A percentile compares a stretch with the other conserved stretches of the same genome.
Conservation (phyloP, 1,140 invertebrate species). For the Thalassaphorura encarpata region DNA sequence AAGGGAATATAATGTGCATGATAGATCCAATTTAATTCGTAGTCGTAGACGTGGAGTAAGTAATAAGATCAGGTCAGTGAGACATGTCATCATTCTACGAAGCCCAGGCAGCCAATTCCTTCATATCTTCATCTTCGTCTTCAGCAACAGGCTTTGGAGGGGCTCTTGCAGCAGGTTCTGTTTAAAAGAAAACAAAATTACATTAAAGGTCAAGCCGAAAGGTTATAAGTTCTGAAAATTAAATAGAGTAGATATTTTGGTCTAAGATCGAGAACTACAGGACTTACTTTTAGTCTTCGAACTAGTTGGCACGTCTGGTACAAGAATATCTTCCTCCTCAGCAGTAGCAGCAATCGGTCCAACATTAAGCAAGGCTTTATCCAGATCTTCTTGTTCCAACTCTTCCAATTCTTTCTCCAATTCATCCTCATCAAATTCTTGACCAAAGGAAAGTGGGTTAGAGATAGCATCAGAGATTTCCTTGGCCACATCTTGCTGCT, state of each 20-base stretch:
- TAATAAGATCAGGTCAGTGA: too few species aligned
- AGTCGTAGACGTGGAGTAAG: too few species aligned
- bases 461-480: conserved; percentile 98
- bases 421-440: conserved; percentile 46
- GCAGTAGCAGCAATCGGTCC: conserved; percentile 34
- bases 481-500: conserved; percentile 95
- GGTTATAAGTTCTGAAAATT: too few species aligned
- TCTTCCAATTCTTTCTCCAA: conserved; percentile 48
- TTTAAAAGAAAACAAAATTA: neutral
- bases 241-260: too few species aligned
- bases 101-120: conserved; percentile 72
- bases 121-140: conserved; percentile 66
- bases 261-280: too few species aligned
- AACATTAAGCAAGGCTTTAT: conserved; percentile 48
- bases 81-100: too few species aligned
- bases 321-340: neutral
- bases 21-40: too few species aligned
- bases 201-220: too few species aligned
- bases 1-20: too few species aligned
- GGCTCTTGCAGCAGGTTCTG: neutral
- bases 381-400: conserved; percentile 52
- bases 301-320: conserved; percentile 33
- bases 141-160: conserved; percentile 37
- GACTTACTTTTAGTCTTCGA: conserved; percentile 7
- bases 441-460: conserved; percentile 86